Evolutionary conservation across 2,797 vertebrate species (phyloP), one percentile per base, ranked within the genome.

Genomic region (Natrix natrix): DNA sequence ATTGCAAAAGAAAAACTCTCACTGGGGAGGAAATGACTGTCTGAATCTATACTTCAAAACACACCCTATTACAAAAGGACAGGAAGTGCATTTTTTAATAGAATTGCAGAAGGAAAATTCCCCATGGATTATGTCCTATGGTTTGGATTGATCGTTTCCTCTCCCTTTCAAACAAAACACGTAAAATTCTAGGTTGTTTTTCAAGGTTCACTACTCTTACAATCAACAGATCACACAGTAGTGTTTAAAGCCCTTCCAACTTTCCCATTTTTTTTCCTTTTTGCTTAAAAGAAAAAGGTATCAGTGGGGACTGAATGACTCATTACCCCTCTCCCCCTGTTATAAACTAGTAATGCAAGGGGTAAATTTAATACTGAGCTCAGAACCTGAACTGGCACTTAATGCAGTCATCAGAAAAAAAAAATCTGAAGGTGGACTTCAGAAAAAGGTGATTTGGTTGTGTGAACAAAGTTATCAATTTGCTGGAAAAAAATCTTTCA

Each of bases 171-270:
- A 91, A 96, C 93, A 88, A 90, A 66, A 61, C 92, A 26, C 56
- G 8, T 91, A 92, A 92, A 95, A 95, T 88, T 92, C 93, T 54
- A 93, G 92, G 22, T 94, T 90, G 43, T 66, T 90, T 96, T 94
- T 94, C 92, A 96, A 94, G 93, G 89, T 96, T 94, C 17, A 96
- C 93, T 92, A 94, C 94, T 91, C 69, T 87, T 54, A 88, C 59
- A 91, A 93, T 74, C 63, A 94, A 88, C 92, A 93, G 93, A 95
- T 2, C 0, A 93, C 89, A 89, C 22, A 93, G 92, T 10, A 61
- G 92, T 4, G 90, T n/a, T 87, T 3, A 92, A 89, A 97, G 95
- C 96, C 97, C 96, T 96, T 97, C 88, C 94, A 94, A 13, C 0
- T 94, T 95, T 94, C 87, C 48, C 48, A 52, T 7, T 52, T 52